Conservation (phyloP, 1,140 invertebrate species). For the Tetramorium alpestre region DNA sequence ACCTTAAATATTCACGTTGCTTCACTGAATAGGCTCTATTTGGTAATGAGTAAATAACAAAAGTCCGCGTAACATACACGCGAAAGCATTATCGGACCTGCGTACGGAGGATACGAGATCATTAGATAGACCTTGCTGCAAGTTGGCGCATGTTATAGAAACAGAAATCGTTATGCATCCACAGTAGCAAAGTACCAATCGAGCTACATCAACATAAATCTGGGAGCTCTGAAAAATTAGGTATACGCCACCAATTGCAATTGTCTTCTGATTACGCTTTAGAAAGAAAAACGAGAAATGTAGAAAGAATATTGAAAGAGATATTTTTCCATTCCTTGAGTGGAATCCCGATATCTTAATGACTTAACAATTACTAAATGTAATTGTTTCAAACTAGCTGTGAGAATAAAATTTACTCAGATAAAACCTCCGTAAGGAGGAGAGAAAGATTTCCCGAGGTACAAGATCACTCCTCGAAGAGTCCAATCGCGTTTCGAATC, state of each 20-base stretch:
- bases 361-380: not conserved
- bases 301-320: not conserved
- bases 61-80: not conserved
- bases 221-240: not conserved
- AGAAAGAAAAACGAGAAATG: not conserved
- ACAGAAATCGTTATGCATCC: not conserved
- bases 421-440: not conserved
- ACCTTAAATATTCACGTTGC: conserved; percentile 53
- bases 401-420: not conserved
- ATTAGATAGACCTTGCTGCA: not conserved
- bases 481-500: conserved; percentile 57
- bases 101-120: not conserved
- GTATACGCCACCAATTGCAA: not conserved
- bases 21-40: conserved; percentile 19
- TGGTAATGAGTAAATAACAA: not conserved
- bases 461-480: conserved; percentile 45
- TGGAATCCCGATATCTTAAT: not conserved
- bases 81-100: not conserved
- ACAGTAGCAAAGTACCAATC: not conserved
- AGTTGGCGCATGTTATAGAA: not conserved
- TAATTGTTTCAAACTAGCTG: not conserved
- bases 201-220: not conserved
- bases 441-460: not conserved
- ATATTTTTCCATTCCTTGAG: not conserved
- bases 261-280: not conserved